Evolutionary conservation across 2,888 invertebrate species (phyloP), one percentile per base, ranked within the genome.

Genomic region (Digitonthophagus gazella): DNA sequence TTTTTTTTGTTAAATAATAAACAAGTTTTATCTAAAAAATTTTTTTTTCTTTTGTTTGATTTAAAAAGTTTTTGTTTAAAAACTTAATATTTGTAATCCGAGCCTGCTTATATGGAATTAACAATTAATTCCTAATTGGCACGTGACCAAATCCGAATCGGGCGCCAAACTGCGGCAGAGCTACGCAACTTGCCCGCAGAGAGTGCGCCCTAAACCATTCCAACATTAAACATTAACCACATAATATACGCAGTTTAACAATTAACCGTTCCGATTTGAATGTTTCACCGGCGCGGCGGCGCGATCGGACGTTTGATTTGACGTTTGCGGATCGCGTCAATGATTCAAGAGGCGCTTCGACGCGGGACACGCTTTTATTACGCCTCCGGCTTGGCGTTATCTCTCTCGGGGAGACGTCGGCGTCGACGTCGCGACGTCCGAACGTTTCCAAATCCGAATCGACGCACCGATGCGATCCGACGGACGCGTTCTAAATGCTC

Each of bases 41-140:
- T 19, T 18, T 3, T 18, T n/a, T 2, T 5, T 57, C 14, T n/a
- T n/a, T 44, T 44, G 6, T 6, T 6, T 44, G 6, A 6, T 44
- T n/a, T 8, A n/a, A 6, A 6, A 6, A 44, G 54, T 44, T 44
- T n/a, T 44, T 8, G 54, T 44, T 44, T n/a, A n/a, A 44, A 44
- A n/a, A 6, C 54, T n/a, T 44, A n/a, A 44, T 44, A 44, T n/a
- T 18, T 61, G 61, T 16, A 61, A 16, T 16, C 5, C 58, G n/a
- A 8, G 61, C 18, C n/a, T 18, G n/a, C n/a, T 15, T n/a, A n/a
- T n/a, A 28, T 54, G 58, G 56, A 69, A 69, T 69, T 69, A 69
- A 69, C 69, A 66, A 69, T 69, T 67, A 69, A 69, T 69, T 69
- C 66, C 66, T 64, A 69, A 69, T 69, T 69, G 69, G 69, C 69